A percentile compares a stretch with the other conserved stretches of the same genome.
Conservation (phyloP, 2,113 vertebrate genomes). For the Indicator maculatus region DNA sequence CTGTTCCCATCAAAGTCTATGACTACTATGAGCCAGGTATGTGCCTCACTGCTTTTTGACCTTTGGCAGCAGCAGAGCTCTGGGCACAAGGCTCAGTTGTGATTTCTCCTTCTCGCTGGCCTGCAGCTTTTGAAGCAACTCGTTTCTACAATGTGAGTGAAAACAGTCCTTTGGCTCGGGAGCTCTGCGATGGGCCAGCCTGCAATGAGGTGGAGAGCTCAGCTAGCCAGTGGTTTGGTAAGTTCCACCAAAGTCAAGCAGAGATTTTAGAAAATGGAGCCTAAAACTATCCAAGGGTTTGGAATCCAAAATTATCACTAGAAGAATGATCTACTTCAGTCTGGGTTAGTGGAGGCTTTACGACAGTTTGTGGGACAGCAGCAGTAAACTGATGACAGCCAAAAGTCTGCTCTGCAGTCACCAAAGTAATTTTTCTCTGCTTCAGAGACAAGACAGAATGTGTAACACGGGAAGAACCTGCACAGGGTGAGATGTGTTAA, state of each 20-base stretch:
- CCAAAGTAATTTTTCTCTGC: neutral
- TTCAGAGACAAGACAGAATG: neutral
- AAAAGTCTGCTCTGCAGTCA: neutral
- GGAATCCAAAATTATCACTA: neutral
- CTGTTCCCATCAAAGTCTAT: slow-evolving; percentile 90
- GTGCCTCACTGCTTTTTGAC: neutral
- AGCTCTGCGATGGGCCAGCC: slow-evolving; percentile 87
- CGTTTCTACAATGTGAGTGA: slow-evolving; percentile 93
- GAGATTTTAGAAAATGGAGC: neutral
- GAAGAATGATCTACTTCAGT: fast-evolving
- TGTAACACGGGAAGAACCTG: neutral
- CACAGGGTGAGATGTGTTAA: neutral
- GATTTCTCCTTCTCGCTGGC: neutral
- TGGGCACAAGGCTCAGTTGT: neutral
- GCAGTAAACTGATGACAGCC: neutral
- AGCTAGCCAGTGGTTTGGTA: slow-evolving; percentile 86
- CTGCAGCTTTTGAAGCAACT: slow-evolving; percentile 89
- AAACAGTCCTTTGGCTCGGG: slow-evolving; percentile 86
- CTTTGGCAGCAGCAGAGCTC: neutral
- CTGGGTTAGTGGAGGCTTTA: neutral
- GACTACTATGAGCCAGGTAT: slow-evolving; percentile 95
- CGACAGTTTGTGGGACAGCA: neutral
- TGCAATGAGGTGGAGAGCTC: slow-evolving; percentile 94
- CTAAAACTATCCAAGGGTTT: neutral
- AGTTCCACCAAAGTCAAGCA: slow-evolving; percentile 25